Evolutionary conservation across 2,113 vertebrate species (phyloP).

Genomic region (Odocoileus hemionus): DNA sequence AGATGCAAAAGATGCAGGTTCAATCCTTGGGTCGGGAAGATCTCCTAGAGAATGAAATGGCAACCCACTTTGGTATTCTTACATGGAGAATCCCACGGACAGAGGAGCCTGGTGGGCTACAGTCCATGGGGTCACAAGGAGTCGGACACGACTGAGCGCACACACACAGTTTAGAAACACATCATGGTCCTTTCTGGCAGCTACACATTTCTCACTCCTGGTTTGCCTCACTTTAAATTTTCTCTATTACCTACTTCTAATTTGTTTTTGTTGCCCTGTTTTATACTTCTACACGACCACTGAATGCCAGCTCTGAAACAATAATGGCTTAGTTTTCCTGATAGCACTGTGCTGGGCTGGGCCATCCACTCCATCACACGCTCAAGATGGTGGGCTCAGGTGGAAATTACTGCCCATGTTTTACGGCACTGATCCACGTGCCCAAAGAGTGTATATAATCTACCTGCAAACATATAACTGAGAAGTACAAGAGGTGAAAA

Average conservation of each 20-base stretch:
- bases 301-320: neutral
- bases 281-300: neutral
- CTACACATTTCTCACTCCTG: neutral
- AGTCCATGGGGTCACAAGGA: neutral
- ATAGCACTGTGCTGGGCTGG: neutral
- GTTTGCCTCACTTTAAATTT: neutral
- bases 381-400: neutral
- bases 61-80: neutral
- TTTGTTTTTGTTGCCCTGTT: neutral
- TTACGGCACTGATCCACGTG: neutral
- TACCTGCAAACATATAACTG: neutral
- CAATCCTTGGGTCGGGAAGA: neutral
- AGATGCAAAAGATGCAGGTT: neutral
- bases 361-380: too few relatives aligned
- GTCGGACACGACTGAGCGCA: fast-evolving
- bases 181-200: neutral
- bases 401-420: neutral
- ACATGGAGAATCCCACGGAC: neutral
- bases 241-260: neutral
- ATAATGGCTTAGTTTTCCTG: neutral
- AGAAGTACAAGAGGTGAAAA: neutral
- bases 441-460: too few relatives aligned
- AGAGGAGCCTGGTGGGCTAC: neutral
- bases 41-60: neutral
- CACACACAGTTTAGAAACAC: neutral